Base-by-base conservation (phyloP, 2,888 invertebrate genomes). In the Drosophila koepferae region DNA sequence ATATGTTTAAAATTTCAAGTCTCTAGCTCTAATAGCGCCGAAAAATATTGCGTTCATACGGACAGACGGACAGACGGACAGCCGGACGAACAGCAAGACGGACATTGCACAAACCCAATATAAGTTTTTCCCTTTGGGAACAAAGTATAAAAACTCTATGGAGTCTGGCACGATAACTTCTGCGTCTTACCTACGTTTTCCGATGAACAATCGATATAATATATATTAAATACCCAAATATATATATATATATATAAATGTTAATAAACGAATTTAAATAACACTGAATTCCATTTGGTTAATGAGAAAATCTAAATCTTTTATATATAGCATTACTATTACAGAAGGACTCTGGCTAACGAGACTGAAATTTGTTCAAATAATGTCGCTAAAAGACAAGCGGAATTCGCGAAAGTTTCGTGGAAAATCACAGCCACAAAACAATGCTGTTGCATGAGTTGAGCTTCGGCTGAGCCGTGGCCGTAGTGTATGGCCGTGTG, bases 401-500 rank as follows among this genome's bases (percentile, higher is more conserved):
- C 51, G 41, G 40, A 61, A 58, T 61, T 61, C 28, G 34, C 53
- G 23, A 62, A 69, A 74, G 58, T 74, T 74, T 68, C 34, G 18
- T 56, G 46, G 38, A 69, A 53, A 68, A 59, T 51, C 28, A 40
- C 23, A 65, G 62, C 58, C 63, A 43, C 64, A 62, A 56, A 79
- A 78, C 74, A 76, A 79, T 77, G 75, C 80, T 62, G 54, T 44
- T 51, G 58, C 64, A n/a, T n/a, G n/a, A 66, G 72, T 65, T 56
- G 60, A 59, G 44, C 44, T 60, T 80, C 53, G 41, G 51, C 60
- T 63, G 40, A 72, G 48, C 43, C 44, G 58, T 59, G 10, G 31
- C 43, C 44, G 41, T 46, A 43, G 34, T 12, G 2, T 51, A 49
- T 34, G 64, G 49, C 43, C 64, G 28, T 41, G 66, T 31, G 28